Base-by-base conservation (phyloP, 1,140 invertebrate species). In the Manduca sexta region DNA sequence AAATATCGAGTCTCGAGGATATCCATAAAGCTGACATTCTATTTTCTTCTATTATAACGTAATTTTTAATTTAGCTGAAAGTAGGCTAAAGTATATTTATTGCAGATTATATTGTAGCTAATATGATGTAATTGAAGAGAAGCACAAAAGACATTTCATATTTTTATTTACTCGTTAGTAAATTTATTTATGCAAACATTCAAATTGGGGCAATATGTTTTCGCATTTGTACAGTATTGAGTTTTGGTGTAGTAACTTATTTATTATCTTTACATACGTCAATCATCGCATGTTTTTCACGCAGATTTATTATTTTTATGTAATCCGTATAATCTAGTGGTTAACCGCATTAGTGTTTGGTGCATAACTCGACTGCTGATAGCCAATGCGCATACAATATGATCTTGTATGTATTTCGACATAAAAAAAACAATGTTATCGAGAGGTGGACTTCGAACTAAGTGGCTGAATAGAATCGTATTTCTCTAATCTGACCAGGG, bases 141-240 rank as follows among this genome's bases (percentile, higher is more conserved):
- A 75, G 76, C 80, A 84, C 77, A 82, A 84, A 84, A 81, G 73
- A 84, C 78, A 79, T 18, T 34, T 34, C 43, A 69, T 78, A 71
- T 67, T 74, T 31, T 80, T 79, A 74, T 81, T 80, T 78, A 75
- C 66, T 72, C 52, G 51, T 63, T 57, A 72, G 52, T 62, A 53
- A 60, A 59, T 73, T 71, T 78, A 75, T 80, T 75, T 74, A 76
- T 77, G 55, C 42, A 62, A 63, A 49, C 39, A 50, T 56, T 49
- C 18, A 49, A 55, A 60, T 71, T 60, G 70, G 67, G 73, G 70
- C 77, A 76, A 81, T 80, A 76, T 57, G 57, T 74, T 52, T 59
- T 49, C 55, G 41, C 15, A 37, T 33, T 43, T 13, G 13, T 11
- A 43, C 14, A 43, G n/a, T 16, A 40, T 49, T 26, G 29, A 45